phyloP scores from a whole-genome alignment of 1,140 invertebrate genomes.

The Rhynchophorus ferrugineus region DNA sequence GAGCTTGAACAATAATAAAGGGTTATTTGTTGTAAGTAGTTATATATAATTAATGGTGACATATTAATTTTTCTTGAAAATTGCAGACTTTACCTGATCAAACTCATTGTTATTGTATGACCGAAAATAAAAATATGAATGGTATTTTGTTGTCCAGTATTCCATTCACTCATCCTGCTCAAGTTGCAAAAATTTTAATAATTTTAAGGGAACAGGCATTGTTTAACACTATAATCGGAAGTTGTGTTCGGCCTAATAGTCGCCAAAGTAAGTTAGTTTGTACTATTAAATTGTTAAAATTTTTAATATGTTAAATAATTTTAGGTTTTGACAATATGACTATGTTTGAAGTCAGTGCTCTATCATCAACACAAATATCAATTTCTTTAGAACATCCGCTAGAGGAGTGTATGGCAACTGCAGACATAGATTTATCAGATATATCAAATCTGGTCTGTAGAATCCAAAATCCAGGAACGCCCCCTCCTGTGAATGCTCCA shows the following conservation, averaged over 20 bases:
- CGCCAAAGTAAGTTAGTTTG: slow-evolving; percentile 54
- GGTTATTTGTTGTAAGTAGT: slow-evolving; percentile 65
- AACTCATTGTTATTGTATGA: slow-evolving; percentile 89
- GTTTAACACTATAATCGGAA: slow-evolving; percentile 82
- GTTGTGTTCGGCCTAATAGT: slow-evolving; percentile 73
- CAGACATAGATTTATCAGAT: slow-evolving; percentile 81
- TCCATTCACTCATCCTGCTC: slow-evolving; percentile 88
- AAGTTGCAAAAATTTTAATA: slow-evolving; percentile 82
- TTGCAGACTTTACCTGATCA: slow-evolving; percentile 82
- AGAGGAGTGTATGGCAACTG: slow-evolving; percentile 86
- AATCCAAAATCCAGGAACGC: slow-evolving; percentile 42
- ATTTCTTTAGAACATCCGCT: slow-evolving; percentile 88
- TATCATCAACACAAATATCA: slow-evolving; percentile 82
- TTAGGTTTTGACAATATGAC: slow-evolving; percentile 68
- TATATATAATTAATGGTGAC: slow-evolving; percentile 1
- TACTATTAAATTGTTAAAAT: neutral
- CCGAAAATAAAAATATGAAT: slow-evolving; percentile 68
- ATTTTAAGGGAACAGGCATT: slow-evolving; percentile 82
- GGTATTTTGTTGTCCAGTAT: slow-evolving; percentile 76
- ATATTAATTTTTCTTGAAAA: neutral
- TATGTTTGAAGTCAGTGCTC: slow-evolving; percentile 85
- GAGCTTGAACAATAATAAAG: slow-evolving; percentile 62
- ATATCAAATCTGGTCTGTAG: slow-evolving; percentile 61
- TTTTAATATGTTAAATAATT: slow-evolving; percentile 11
- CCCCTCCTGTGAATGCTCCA: slow-evolving; percentile 45